These are phyloP conservation scores for Dasypolia templi DNA, from an alignment of 2,888 invertebrate species.

Conservation along the genomic window DNA sequence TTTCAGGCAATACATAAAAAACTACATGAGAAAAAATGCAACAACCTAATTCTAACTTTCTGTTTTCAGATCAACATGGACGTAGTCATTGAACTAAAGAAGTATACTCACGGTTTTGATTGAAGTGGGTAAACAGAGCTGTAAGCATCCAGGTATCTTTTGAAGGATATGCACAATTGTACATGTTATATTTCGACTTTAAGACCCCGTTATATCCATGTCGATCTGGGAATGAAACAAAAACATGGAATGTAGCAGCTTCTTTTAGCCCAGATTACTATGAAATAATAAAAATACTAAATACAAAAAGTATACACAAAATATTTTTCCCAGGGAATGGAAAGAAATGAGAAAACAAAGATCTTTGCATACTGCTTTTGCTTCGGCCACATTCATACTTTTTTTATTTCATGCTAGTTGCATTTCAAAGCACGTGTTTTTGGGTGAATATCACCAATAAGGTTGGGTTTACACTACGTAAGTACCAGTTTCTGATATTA, in stretches of 20 bases:
- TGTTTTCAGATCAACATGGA: conserved; percentile 52
- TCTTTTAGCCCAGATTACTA: conserved; percentile 39
- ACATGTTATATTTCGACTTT: conserved; percentile 68
- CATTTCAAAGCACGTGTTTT: not conserved
- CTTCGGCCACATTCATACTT: not conserved
- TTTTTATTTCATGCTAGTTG: not conserved
- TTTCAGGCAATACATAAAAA: not conserved
- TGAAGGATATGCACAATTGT: conserved; percentile 69
- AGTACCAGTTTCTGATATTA: too few relatives aligned
- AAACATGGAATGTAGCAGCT: conserved; percentile 63
- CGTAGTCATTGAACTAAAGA: conserved; percentile 50
- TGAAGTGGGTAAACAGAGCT: conserved; percentile 69
- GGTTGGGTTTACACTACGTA: too few relatives aligned
- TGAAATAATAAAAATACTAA: conserved; percentile 8
- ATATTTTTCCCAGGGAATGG: conserved; percentile 37
- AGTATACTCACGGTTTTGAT: conserved; percentile 68
- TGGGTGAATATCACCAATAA: not conserved
- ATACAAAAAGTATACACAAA: conserved; percentile 4
- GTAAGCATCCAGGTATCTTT: conserved; percentile 70
- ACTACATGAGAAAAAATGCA: not conserved
- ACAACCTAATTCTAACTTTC: not conserved
- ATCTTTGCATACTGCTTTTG: not conserved
- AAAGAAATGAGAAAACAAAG: conserved; percentile 20
- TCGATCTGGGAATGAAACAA: conserved; percentile 68
- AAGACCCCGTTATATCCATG: conserved; percentile 68